Evolutionary conservation across 2,113 vertebrate genomes (phyloP).

Genomic region (Odocoileus hemionus): DNA sequence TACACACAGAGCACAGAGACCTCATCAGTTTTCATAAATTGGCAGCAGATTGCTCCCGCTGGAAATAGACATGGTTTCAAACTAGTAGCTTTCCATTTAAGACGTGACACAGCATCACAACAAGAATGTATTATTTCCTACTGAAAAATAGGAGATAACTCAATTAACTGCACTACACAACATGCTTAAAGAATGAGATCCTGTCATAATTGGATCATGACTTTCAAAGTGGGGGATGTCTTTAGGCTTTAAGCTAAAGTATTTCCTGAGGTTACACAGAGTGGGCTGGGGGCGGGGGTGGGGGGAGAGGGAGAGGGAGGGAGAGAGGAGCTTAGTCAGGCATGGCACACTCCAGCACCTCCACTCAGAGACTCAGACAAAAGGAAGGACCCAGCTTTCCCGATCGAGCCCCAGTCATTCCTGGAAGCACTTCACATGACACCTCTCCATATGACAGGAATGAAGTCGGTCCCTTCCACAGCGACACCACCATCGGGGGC

Average conservation of each 20-base stretch:
- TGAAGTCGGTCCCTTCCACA: neutral
- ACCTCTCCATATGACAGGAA: neutral
- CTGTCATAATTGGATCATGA: neutral
- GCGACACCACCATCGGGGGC: neutral
- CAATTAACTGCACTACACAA: constrained; percentile 1
- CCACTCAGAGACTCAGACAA: neutral
- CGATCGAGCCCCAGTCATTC: neutral
- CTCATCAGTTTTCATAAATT: neutral
- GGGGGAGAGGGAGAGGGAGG: neutral
- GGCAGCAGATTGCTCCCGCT: neutral
- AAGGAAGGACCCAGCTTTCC: neutral
- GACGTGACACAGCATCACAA: neutral
- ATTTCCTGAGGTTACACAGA: neutral
- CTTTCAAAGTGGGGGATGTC: constrained; percentile 20
- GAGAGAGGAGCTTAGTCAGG: neutral
- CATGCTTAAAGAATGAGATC: neutral
- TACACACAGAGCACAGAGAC: neutral
- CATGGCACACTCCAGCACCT: neutral
- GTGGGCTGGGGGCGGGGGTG: accelerated
- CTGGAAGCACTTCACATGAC: neutral
- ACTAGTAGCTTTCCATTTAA: constrained; percentile 12
- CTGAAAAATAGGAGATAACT: neutral
- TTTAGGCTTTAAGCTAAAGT: neutral
- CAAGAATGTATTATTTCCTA: constrained; percentile 25
- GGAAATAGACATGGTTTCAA: neutral